Base-by-base conservation (phyloP, 2,888 invertebrate genomes). In the Pyrrhia umbra region DNA sequence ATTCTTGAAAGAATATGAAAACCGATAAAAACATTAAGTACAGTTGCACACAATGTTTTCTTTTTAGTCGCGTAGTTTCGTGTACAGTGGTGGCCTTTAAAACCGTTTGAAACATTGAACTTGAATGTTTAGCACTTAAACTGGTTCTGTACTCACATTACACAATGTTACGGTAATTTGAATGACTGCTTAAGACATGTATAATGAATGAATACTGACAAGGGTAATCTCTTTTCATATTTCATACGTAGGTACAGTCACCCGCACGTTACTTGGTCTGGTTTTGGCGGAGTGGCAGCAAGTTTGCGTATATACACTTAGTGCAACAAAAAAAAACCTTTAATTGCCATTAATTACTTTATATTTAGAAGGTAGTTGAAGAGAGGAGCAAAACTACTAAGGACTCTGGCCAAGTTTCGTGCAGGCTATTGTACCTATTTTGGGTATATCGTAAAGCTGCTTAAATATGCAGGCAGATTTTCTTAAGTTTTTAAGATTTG, bases 31-130 rank as follows among this genome's bases (percentile, higher is more conserved):
- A n/a, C n/a, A 60, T 39, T 49, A 23, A 25, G 21, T 27, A 16
- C 15, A 51, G 27, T 65, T 52, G 20, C 20, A 42, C 6, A 63
- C 27, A 43, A 25, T 58, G 47, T 72, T 71, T 64, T 52, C 2
- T 18, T 42, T 52, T 21, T 30, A 6, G 6, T 46, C 13, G 49
- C 55, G 49, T 8, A 49, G 13, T 30, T 16, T 34, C 10, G 49
- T 46, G 15, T 21, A 56, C 42, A 10, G 37, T 18, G 30, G 9
- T 55, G 21, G 25, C 64, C 39, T 49, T 27, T 21, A 13, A 13
- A 27, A 21, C 18, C 8, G 34, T 69, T 37, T 62, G 13, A 13
- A 25, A 45, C 34, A 45, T 21, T 62, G 23, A 39, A 43, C 30
- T 55, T 62, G 9, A 37, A 40, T 21, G 43, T 46, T 15, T 13